Percentiles rank a stretch among this genome's conserved stretches.
These are phyloP conservation scores for Drosophila borealis DNA, from an alignment of 2,888 invertebrate genomes.

Conservation along the genomic window DNA sequence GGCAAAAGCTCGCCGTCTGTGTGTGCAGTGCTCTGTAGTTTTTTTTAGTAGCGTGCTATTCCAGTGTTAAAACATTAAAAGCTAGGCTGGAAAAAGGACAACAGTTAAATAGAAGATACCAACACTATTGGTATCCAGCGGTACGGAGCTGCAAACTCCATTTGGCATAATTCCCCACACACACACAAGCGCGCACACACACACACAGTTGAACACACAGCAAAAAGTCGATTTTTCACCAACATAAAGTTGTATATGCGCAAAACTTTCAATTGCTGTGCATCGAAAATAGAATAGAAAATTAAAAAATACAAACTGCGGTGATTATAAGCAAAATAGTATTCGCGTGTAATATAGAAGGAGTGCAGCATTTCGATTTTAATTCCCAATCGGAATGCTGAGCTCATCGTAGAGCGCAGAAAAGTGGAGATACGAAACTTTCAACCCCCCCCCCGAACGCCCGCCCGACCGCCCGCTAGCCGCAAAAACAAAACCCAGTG, in stretches of 20 bases:
- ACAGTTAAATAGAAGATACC: slow-evolving; percentile 78
- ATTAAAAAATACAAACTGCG: slow-evolving; percentile 9
- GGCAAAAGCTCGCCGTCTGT: slow-evolving; percentile 16
- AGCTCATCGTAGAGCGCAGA: slow-evolving; percentile 65
- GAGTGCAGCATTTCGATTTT: slow-evolving; percentile 13
- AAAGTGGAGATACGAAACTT: slow-evolving; percentile 41
- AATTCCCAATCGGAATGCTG: slow-evolving; percentile 61
- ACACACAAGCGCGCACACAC: slow-evolving; percentile 8
- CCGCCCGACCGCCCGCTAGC: too few species aligned
- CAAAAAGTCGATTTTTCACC: slow-evolving; percentile 80
- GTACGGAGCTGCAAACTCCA: slow-evolving; percentile 60
- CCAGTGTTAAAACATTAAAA: slow-evolving; percentile 77
- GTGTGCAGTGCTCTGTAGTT: slow-evolving; percentile 24
- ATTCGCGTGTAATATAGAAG: slow-evolving; percentile 23
- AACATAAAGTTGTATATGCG: slow-evolving; percentile 72
- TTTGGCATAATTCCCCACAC: slow-evolving; percentile 75
- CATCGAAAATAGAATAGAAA: slow-evolving; percentile 44
- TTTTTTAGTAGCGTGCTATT: slow-evolving; percentile 38
- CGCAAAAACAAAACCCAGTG: not conserved
- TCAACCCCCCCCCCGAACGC: not conserved
- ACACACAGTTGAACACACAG: slow-evolving; percentile 25
- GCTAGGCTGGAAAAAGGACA: slow-evolving; percentile 79
- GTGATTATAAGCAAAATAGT: slow-evolving; percentile 18
- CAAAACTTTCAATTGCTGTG: slow-evolving; percentile 67
- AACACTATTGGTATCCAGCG: slow-evolving; percentile 80